Conservation (phyloP, 2,888 invertebrate genomes). For the Harpalus rubripes region DNA sequence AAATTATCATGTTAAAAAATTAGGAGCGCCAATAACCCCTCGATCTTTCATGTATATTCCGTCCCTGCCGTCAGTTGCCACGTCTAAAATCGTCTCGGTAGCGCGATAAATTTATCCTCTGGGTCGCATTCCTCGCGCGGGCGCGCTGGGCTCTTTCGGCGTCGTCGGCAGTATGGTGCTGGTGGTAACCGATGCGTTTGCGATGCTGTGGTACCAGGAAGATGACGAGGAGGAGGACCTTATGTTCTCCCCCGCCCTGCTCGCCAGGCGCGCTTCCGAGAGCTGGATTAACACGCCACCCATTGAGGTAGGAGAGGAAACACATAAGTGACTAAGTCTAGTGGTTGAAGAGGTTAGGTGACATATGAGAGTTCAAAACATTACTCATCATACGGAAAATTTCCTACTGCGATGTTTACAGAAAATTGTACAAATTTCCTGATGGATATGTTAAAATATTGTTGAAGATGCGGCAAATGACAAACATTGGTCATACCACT, state of each 20-base stretch:
- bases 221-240: constrained; percentile 91
- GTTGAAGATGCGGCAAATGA: too few relatives aligned
- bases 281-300: constrained; percentile 95
- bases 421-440: background rate
- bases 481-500: too few relatives aligned
- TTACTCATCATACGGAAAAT: background rate
- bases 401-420: background rate
- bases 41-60: background rate
- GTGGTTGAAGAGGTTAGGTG: background rate
- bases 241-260: constrained; percentile 91
- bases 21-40: too few relatives aligned
- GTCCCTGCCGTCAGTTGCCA: constrained; percentile 49
- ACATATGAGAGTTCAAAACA: background rate
- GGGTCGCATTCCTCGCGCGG: constrained; percentile 44
- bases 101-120: constrained; percentile 67
- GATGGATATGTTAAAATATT: too few relatives aligned
- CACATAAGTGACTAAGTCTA: background rate
- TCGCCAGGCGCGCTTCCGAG: constrained; percentile 92
- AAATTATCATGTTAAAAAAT: too few relatives aligned
- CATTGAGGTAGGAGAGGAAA: constrained; percentile 83
- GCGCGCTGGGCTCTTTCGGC: constrained; percentile 3
- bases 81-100: constrained; percentile 63
- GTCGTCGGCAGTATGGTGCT: constrained; percentile 48
- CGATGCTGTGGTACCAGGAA: constrained; percentile 88
- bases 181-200: constrained; percentile 69